Percentiles rank a stretch among this genome's conserved stretches.
These are phyloP conservation scores for Pentamera pediparva DNA, from an alignment of 53 echinoderm and acorn worm genomes.

Conservation along the genomic window DNA sequence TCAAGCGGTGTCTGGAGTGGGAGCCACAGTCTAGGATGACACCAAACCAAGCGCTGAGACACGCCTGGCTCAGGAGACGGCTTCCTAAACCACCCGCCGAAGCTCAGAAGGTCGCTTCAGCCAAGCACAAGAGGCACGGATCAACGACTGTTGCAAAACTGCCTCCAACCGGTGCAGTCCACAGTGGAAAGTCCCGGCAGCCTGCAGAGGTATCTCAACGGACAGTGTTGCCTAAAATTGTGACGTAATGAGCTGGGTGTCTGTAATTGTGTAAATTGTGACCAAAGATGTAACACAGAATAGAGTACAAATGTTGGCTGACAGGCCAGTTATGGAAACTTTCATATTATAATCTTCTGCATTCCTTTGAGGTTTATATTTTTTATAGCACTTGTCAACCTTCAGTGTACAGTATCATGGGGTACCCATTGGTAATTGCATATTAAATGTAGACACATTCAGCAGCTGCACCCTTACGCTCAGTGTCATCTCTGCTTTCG, in stretches of 20 bases:
- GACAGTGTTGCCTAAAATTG: conserved; percentile 97
- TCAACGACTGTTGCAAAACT: conserved; percentile 88
- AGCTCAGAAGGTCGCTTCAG: conserved; percentile 55
- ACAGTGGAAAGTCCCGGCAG: conserved; percentile 74
- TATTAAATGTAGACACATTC: no score
- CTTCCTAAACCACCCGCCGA: conserved; percentile 88
- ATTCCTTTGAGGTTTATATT: conserved; percentile 25
- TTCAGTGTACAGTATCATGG: no score
- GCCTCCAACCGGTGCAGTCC: conserved; percentile 75
- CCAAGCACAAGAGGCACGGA: conserved; percentile 82
- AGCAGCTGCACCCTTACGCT: no score
- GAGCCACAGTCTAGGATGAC: conserved; percentile 90
- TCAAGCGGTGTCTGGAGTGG: conserved; percentile 93
- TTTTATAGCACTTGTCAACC: no score
- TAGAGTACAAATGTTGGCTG: not conserved
- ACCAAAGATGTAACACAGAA: conserved; percentile 10
- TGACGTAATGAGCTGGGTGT: conserved; percentile 59
- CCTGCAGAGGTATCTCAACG: conserved; percentile 57
- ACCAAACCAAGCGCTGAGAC: conserved; percentile 95
- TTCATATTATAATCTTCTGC: not conserved
- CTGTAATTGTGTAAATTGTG: not conserved
- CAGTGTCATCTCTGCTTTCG: no score
- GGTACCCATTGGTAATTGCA: no score
- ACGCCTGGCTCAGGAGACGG: conserved; percentile 89
- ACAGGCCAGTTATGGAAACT: conserved; percentile 10